Evolutionary conservation across 2,888 invertebrate genomes (phyloP).

Genomic region (Coremacera marginata): DNA sequence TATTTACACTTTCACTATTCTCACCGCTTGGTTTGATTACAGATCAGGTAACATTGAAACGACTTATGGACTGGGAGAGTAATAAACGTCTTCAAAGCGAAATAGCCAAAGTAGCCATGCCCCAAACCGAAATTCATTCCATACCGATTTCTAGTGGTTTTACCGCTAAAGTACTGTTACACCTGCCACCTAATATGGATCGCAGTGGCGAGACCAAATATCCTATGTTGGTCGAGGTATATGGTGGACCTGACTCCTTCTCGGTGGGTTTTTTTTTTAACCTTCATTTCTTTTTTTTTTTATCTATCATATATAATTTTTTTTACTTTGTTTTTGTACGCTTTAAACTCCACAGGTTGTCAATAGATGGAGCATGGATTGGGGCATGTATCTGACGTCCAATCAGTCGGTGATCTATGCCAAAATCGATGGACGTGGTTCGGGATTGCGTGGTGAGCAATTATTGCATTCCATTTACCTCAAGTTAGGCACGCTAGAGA

Average conservation of each 20-base stretch:
- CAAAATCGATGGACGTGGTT: slow-evolving; percentile 91
- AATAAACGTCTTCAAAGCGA: slow-evolving; percentile 73
- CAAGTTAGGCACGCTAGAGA: slow-evolving; percentile 88
- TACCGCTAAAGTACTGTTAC: slow-evolving; percentile 80
- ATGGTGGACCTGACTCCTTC: slow-evolving; percentile 92
- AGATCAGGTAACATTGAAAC: slow-evolving; percentile 60
- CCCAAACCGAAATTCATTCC: slow-evolving; percentile 73
- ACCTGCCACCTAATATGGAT: slow-evolving; percentile 80
- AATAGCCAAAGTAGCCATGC: slow-evolving; percentile 71
- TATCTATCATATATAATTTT: no score
- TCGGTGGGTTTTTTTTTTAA: slow-evolving; percentile 73
- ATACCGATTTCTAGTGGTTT: slow-evolving; percentile 76
- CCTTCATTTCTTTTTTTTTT: no score
- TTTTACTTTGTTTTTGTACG: not conserved
- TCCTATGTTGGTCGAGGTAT: slow-evolving; percentile 88
- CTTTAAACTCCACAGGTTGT: slow-evolving; percentile 53
- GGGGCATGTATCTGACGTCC: slow-evolving; percentile 89
- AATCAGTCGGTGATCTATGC: slow-evolving; percentile 89
- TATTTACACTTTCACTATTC: not conserved
- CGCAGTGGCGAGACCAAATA: slow-evolving; percentile 77
- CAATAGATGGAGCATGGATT: slow-evolving; percentile 85
- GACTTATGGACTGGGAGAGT: slow-evolving; percentile 75
- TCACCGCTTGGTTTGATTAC: not conserved
- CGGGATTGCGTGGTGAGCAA: slow-evolving; percentile 86
- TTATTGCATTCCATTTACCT: slow-evolving; percentile 87